These are phyloP conservation scores for Sminthopsis crassicaudata DNA, from an alignment of 2,113 vertebrate genomes.

Conservation along the genomic window DNA sequence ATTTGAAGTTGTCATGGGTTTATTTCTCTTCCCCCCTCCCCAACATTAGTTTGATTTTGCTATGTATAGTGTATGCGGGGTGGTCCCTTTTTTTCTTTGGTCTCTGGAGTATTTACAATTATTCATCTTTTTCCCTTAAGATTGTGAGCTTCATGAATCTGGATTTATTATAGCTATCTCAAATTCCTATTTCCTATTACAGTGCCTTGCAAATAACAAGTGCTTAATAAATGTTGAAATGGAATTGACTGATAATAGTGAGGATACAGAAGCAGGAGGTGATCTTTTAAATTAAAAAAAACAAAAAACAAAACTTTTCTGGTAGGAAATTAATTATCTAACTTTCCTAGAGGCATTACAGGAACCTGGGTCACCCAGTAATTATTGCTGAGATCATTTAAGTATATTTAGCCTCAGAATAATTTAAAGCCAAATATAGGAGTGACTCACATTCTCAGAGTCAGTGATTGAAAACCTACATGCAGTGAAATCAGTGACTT, in stretches of 20 bases:
- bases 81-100: not conserved
- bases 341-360: not conserved
- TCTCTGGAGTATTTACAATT: not conserved
- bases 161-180: not conserved
- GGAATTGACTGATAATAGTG: not conserved
- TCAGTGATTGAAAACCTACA: not conserved
- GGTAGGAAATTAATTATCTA: not conserved
- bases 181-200: not conserved
- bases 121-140: not conserved
- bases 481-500: not conserved
- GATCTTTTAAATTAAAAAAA: not conserved
- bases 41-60: not conserved
- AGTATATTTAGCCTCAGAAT: not conserved
- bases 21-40: not conserved
- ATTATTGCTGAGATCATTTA: not conserved
- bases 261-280: not conserved
- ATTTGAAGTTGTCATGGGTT: not conserved
- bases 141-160: not conserved
- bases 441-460: not conserved
- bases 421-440: not conserved
- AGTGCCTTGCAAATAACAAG: not conserved
- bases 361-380: not conserved
- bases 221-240: not conserved
- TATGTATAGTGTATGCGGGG: not conserved
- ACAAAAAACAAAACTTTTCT: not conserved